Base-by-base conservation (phyloP, 2,797 vertebrate genomes). In the Hybognathus amarus region DNA sequence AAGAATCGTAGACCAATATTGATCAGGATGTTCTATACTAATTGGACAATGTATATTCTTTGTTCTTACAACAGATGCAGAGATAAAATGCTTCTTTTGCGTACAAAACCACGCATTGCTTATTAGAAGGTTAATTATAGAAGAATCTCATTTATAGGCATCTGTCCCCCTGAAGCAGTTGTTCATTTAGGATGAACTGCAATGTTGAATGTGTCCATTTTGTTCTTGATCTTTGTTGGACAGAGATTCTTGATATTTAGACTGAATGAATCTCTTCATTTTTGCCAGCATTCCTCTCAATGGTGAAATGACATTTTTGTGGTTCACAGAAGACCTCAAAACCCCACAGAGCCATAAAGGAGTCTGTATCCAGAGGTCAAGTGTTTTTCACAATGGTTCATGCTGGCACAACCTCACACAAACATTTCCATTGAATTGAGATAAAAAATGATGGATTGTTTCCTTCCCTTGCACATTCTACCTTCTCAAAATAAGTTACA, bases 1-100 rank as follows among this genome's bases (percentile, higher is more conserved):
- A 91, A 77, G 76, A 89, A 90, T 92, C 88, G 91, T 92, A 87
- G 87, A 38, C n/a, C 15, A 88, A 87, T 83, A 83, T 80, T 91
- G 91, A 92, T 87, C 56, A 59, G 56, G 77, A 86, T 68, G 85
- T 82, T 87, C 30, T 89, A 89, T 91, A 83, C 88, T 91, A 90
- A 90, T 91, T 88, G 90, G 87, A 79, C 61, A 52, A 85, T 24
- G 20, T n/a, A 71, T 17, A 0, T 6, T 27, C 15, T 79, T 18
- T 1, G 54, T 56, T 56, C 70, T 80, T 24, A 33, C 54, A 71
- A 47, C 24, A 61, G 38, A 52, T 77, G 27, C 13, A 24, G 24
- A 52, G 22, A 20, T 2, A 56, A 68, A 68, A 68, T 4, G 5
- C 24, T n/a, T 38, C 2, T 63, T 50, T n/a, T 69, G 11, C 61